Percentiles rank a stretch among this genome's conserved stretches.
Conservation (phyloP, 2,888 invertebrate genomes). For the Ophion slaviceki region DNA sequence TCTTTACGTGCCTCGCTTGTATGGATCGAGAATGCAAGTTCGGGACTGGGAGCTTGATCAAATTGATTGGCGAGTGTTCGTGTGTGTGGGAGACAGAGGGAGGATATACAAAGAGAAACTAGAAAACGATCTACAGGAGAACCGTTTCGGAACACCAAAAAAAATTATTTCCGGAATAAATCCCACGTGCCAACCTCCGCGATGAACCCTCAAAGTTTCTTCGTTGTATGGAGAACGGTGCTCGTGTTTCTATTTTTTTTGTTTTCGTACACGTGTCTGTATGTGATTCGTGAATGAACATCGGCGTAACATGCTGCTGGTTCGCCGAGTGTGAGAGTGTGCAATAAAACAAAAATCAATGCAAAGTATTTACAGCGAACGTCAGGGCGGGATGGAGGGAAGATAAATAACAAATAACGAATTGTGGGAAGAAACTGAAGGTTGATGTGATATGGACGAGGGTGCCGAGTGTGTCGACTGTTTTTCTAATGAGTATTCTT, state of each 20-base stretch:
- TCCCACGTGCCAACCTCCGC: not conserved
- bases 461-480: not conserved
- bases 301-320: slow-evolving; percentile 9
- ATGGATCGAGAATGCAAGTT: slow-evolving; percentile 53
- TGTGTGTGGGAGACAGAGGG: slow-evolving; percentile 2
- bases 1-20: slow-evolving; percentile 43
- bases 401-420: not conserved
- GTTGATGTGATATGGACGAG: not conserved
- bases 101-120: not conserved
- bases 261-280: not conserved
- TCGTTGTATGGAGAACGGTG: slow-evolving; percentile 32
- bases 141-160: not conserved
- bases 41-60: slow-evolving; percentile 37
- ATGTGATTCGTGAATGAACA: slow-evolving; percentile 30
- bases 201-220: slow-evolving; percentile 15
- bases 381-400: not conserved
- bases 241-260: not conserved
- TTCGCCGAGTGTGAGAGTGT: slow-evolving; percentile 15
- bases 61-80: not conserved
- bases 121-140: not conserved
- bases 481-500: not conserved
- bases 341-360: not conserved
- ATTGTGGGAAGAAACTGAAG: not conserved
- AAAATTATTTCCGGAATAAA: not conserved
- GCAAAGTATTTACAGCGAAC: not conserved